Conservation (phyloP, 2,888 invertebrate genomes). For the Orthosia gracilis region DNA sequence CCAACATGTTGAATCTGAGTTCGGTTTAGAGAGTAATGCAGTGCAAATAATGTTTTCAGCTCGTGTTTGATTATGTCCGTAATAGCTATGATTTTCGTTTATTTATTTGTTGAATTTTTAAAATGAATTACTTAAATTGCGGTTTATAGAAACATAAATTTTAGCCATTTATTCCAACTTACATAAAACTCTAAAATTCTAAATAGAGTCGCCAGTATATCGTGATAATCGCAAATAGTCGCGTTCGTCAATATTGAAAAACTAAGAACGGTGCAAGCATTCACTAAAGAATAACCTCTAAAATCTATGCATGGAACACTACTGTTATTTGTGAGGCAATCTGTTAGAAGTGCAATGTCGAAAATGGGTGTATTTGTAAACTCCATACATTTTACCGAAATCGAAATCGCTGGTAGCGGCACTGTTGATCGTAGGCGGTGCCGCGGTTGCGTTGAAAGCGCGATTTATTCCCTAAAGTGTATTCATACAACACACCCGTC, state of each 20-base stretch:
- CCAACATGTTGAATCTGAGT: slow-evolving; percentile 28
- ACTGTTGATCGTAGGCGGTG: slow-evolving; percentile 20
- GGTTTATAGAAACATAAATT: not conserved
- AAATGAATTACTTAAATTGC: not conserved
- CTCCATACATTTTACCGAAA: slow-evolving; percentile 30
- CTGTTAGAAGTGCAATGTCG: slow-evolving; percentile 1
- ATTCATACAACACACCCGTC: slow-evolving; percentile 42
- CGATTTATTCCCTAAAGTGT: slow-evolving; percentile 45
- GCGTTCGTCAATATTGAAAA: not conserved
- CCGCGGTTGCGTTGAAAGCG: slow-evolving; percentile 12
- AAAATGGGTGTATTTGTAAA: slow-evolving; percentile 31
- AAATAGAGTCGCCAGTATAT: too few relatives aligned
- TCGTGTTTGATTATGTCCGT: slow-evolving; percentile 17
- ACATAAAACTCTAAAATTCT: too few relatives aligned
- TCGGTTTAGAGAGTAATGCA: slow-evolving; percentile 24
- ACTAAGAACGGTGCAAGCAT: not conserved
- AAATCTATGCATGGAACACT: not conserved
- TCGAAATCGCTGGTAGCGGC: slow-evolving; percentile 8
- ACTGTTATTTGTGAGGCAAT: not conserved
- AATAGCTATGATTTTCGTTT: not conserved
- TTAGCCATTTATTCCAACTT: too few relatives aligned
- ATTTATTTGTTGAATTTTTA: slow-evolving; percentile 1
- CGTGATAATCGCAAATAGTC: too few relatives aligned
- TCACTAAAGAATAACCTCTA: not conserved
- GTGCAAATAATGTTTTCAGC: slow-evolving; percentile 18